These are phyloP conservation scores for Pasiphila rectangulata DNA, from an alignment of 2,888 invertebrate genomes.

Conservation along the genomic window DNA sequence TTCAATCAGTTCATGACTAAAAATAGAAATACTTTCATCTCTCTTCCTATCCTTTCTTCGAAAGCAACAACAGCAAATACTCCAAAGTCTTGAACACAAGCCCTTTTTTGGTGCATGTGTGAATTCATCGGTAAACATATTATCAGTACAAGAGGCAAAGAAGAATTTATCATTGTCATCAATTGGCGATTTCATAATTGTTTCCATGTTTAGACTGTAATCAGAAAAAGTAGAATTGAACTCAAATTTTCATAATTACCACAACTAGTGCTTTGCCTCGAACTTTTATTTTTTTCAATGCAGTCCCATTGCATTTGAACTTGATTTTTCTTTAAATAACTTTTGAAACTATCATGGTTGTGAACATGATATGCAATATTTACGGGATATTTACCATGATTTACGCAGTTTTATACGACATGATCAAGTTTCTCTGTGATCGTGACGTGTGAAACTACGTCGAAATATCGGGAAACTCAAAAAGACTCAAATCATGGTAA, in stretches of 20 bases:
- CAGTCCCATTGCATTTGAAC: too few species aligned
- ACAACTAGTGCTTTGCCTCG: too few species aligned
- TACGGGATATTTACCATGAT: too few species aligned
- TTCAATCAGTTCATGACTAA: not conserved
- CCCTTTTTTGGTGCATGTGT: slow-evolving; percentile 3
- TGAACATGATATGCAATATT: too few species aligned
- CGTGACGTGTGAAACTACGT: too few species aligned
- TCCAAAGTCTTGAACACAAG: slow-evolving; percentile 20
- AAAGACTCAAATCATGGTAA: too few species aligned
- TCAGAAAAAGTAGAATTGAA: slow-evolving; percentile 9
- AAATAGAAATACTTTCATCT: slow-evolving; percentile 10
- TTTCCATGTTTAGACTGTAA: slow-evolving; percentile 61
- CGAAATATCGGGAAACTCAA: too few species aligned
- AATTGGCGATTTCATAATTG: slow-evolving; percentile 65
- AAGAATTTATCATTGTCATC: slow-evolving; percentile 37
- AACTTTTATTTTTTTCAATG: too few species aligned
- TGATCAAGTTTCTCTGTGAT: too few species aligned
- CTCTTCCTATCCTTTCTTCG: slow-evolving; percentile 31
- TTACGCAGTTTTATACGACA: too few species aligned
- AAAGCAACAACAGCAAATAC: slow-evolving; percentile 26
- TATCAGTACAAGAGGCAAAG: slow-evolving; percentile 3
- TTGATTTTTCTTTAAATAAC: too few species aligned
- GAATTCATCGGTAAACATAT: slow-evolving; percentile 2
- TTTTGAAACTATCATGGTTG: too few species aligned
- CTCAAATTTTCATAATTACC: not conserved